Base-by-base conservation (phyloP, 2,888 invertebrate species). In the Brenthis daphne region DNA sequence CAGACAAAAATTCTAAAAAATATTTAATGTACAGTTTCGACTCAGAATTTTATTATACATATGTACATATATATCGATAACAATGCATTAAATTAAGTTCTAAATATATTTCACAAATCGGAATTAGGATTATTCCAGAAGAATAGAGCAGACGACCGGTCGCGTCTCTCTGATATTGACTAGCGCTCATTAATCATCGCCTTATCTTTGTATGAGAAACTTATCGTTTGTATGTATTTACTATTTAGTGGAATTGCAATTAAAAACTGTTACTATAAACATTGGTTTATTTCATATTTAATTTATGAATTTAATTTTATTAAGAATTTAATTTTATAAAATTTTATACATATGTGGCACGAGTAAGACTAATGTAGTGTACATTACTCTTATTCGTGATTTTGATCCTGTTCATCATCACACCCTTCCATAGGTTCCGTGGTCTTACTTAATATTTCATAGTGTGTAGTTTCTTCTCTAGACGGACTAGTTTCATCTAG, bases 401-500 rank as follows among this genome's bases (percentile, higher is more conserved):
- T 43, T 3, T 43, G 37, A 43, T 43, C 37, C 37, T 43, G 37
- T 43, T 43, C 37, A 43, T 43, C 37, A 50, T 57, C 37, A 24
- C 54, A 16, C 4, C 43, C 61, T 47, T 69, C 65, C 13, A 51
- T 53, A 5, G 43, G 37, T 12, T 68, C 69, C 0, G 84, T 87
- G 2, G 80, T 71, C 75, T 94, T 94, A 80, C 95, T 94, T 43
- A 95, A 85, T 65, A 95, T 95, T 81, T 94, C 93, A 79, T 95
- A 95, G 71, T 93, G 93, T 0, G 87, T 88, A 0, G 90, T 90
- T 63, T 93, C 92, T 51, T 93, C 92, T 74, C 92, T 92, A 0
- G 92, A 82, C 0, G 95, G 95, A 70, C 94, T 95, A 0, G 94
- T 95, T 73, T 95, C 94, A 79, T 95, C 95, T 70, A 94, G 76